Evolutionary conservation across 2,888 invertebrate species (phyloP).

Genomic region (Drosophila anceps): DNA sequence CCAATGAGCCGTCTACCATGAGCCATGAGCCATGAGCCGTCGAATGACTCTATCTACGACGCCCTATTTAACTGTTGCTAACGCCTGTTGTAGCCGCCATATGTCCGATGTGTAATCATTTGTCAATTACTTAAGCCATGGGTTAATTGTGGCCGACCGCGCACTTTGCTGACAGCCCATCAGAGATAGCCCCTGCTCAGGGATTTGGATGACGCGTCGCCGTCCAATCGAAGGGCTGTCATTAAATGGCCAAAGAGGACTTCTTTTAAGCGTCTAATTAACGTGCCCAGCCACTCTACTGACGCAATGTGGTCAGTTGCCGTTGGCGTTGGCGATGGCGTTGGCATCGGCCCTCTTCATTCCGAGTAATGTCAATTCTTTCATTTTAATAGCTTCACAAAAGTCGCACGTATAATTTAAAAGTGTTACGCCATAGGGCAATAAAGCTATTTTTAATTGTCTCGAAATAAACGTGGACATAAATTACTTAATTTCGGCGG

Average conservation of each 20-base stretch:
- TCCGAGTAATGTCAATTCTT: conserved; percentile 25
- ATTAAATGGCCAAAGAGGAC: conserved; percentile 49
- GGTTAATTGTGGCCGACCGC: conserved; percentile 59
- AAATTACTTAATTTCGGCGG: background rate
- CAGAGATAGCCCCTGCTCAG: conserved; percentile 49
- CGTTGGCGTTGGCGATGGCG: conserved; percentile 31
- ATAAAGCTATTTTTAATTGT: conserved; percentile 36
- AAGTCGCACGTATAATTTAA: conserved; percentile 38
- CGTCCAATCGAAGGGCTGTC: conserved; percentile 60
- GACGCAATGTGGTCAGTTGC: conserved; percentile 39
- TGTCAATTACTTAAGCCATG: conserved; percentile 78
- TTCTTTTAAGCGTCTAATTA: conserved; percentile 58
- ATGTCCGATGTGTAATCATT: conserved; percentile 72
- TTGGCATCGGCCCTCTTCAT: conserved; percentile 41
- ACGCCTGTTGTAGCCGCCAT: conserved; percentile 26
- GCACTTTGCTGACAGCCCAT: conserved; percentile 56
- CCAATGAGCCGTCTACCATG: conserved; percentile 14
- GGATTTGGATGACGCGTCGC: conserved; percentile 19
- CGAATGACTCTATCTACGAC: conserved; percentile 19
- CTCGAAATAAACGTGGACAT: conserved; percentile 7
- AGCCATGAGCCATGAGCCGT: background rate
- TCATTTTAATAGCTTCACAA: conserved; percentile 44
- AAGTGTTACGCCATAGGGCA: conserved; percentile 36
- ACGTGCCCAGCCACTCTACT: conserved; percentile 52
- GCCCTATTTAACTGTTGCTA: conserved; percentile 31